These are phyloP conservation scores for Ptychadena robeensis DNA, from an alignment of 2,797 vertebrate species.

Conservation along the genomic window DNA sequence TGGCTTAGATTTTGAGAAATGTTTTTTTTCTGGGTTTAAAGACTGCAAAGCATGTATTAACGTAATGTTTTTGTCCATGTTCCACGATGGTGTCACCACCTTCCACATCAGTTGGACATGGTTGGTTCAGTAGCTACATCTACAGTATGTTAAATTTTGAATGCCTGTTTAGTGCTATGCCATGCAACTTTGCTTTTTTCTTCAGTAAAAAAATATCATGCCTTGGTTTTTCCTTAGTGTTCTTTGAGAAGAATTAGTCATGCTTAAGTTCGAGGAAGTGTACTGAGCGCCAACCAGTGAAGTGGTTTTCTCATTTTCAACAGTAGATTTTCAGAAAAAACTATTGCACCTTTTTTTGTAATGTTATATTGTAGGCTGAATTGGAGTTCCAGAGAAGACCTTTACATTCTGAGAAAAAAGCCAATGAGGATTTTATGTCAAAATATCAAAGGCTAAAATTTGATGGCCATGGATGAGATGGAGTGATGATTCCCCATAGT, in stretches of 20 bases:
- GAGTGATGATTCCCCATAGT: conserved; percentile 74
- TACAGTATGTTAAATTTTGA: conserved; percentile 56
- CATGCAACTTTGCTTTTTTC: conserved; percentile 88
- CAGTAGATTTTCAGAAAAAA: conserved; percentile 74
- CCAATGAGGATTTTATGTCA: conserved; percentile 64
- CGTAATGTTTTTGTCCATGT: conserved; percentile 54
- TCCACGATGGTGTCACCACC: conserved; percentile 51
- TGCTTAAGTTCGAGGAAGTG: conserved; percentile 78
- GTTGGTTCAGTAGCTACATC: conserved; percentile 29
- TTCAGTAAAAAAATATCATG: conserved; percentile 84
- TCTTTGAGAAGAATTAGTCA: conserved; percentile 78
- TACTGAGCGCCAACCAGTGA: conserved; percentile 70
- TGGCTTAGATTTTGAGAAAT: conserved; percentile 67
- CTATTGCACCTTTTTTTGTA: conserved; percentile 81
- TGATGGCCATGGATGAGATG: conserved; percentile 60
- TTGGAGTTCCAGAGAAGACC: conserved; percentile 70
- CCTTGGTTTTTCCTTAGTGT: conserved; percentile 77
- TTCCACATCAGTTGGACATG: conserved; percentile 62
- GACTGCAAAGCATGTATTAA: conserved; percentile 23
- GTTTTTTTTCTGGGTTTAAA: conserved; percentile 63
- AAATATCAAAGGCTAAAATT: conserved; percentile 11
- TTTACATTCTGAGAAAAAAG: conserved; percentile 63
- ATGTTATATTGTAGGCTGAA: conserved; percentile 73
- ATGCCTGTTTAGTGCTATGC: conserved; percentile 74
- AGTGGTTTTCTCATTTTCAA: conserved; percentile 65